phyloP scores from a whole-genome alignment of 2,888 invertebrate genomes.

The Sphinx pinastri region DNA sequence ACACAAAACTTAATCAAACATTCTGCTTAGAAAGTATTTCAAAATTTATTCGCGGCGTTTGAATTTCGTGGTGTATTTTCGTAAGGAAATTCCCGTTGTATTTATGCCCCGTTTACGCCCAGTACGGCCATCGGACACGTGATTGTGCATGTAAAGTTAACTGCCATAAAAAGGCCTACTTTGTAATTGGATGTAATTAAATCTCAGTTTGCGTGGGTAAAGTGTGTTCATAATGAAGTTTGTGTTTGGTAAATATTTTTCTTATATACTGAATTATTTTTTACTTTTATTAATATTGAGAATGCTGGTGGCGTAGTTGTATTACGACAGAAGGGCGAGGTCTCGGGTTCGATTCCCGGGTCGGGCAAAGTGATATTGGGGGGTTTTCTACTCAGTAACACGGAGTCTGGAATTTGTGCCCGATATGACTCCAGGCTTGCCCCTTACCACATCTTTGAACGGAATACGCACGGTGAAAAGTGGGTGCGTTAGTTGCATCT shows the following conservation, averaged over 20 bases:
- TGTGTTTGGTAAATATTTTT: neutral
- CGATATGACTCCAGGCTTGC: too few relatives aligned
- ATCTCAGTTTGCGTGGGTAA: neutral
- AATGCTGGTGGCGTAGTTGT: too few relatives aligned
- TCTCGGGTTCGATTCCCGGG: too few relatives aligned
- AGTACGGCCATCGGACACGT: conserved; percentile 35
- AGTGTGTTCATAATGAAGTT: neutral
- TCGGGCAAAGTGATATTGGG: too few relatives aligned
- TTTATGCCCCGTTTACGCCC: conserved; percentile 16
- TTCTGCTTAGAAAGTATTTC: neutral
- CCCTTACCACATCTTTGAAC: too few relatives aligned
- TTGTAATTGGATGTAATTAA: conserved; percentile 18
- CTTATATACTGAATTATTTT: too few relatives aligned
- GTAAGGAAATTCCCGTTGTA: conserved; percentile 15
- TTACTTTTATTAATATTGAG: too few relatives aligned
- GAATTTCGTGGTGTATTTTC: conserved; percentile 15
- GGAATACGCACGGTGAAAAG: too few relatives aligned
- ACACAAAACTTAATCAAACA: neutral
- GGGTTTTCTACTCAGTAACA: too few relatives aligned
- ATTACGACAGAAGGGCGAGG: too few relatives aligned
- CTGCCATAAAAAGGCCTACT: conserved; percentile 7
- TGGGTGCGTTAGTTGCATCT: too few relatives aligned
- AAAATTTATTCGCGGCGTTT: conserved; percentile 14
- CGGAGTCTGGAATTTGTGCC: too few relatives aligned
- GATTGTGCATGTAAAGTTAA: conserved; percentile 37